Conservation (phyloP, 2,888 invertebrate species). For the Cerastis leucographa region DNA sequence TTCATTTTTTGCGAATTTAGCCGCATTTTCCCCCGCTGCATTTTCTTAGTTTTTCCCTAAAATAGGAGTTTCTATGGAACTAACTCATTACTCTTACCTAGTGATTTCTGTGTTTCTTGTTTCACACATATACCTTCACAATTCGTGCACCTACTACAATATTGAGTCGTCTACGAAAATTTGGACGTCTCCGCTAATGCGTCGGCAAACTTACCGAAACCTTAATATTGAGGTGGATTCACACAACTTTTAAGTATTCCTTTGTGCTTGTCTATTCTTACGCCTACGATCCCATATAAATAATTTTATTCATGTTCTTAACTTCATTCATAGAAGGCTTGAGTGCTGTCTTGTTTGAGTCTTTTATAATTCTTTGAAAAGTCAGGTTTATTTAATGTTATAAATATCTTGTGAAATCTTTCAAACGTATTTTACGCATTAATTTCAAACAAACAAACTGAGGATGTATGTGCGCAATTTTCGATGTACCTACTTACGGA, state of each 20-base stretch:
- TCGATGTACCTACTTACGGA: neutral
- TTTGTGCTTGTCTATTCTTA: conserved; percentile 37
- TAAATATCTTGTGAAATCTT: neutral
- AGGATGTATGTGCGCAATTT: neutral
- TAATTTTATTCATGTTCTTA: conserved; percentile 33
- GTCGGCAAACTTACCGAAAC: conserved; percentile 53
- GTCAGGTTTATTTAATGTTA: neutral
- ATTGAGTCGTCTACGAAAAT: conserved; percentile 56
- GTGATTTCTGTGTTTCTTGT: conserved; percentile 13
- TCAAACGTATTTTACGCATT: neutral
- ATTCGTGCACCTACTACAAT: conserved; percentile 43
- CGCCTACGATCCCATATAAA: conserved; percentile 28
- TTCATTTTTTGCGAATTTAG: conserved; percentile 5
- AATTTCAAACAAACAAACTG: neutral
- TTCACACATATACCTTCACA: conserved; percentile 36
- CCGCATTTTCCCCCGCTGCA: neutral
- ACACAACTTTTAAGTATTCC: conserved; percentile 22
- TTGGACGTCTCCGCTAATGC: conserved; percentile 56
- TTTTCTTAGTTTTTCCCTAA: neutral
- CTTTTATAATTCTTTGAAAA: conserved; percentile 15
- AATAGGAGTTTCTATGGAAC: neutral
- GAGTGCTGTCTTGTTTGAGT: conserved; percentile 20
- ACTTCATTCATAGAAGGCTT: conserved; percentile 34
- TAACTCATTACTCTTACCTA: neutral
- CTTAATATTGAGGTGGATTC: conserved; percentile 16